Evolutionary conservation across 1,140 invertebrate species (phyloP).

Genomic region (Diorhabda carinulata): DNA sequence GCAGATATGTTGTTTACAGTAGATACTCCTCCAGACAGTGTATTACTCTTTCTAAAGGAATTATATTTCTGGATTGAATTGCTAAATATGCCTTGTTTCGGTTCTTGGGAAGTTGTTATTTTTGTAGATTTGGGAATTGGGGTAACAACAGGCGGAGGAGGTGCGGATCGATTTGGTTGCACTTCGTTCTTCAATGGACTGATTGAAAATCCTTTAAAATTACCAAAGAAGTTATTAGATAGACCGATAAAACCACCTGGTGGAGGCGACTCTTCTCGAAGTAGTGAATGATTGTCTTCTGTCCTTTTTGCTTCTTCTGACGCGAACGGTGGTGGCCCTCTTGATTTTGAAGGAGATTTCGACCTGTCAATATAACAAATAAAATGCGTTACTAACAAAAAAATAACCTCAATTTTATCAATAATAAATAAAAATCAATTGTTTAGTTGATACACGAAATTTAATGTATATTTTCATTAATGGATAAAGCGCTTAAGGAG

Average conservation of each 20-base stretch:
- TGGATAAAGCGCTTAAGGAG: too few relatives aligned
- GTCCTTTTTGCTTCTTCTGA: slow-evolving; percentile 52
- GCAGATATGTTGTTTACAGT: slow-evolving; percentile 49
- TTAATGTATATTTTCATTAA: too few relatives aligned
- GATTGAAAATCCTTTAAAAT: slow-evolving; percentile 80
- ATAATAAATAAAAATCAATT: too few relatives aligned
- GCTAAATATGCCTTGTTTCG: slow-evolving; percentile 37
- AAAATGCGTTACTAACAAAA: neutral
- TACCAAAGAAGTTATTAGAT: slow-evolving; percentile 68
- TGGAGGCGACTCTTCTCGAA: slow-evolving; percentile 35
- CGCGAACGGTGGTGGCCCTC: slow-evolving; percentile 55
- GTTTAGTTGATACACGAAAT: too few relatives aligned
- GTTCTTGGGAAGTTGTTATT: slow-evolving; percentile 36
- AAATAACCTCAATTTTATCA: neutral
- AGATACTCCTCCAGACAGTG: slow-evolving; percentile 39
- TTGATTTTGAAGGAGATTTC: slow-evolving; percentile 50
- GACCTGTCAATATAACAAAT: slow-evolving; percentile 34
- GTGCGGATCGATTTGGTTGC: slow-evolving; percentile 49
- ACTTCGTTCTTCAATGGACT: slow-evolving; percentile 58
- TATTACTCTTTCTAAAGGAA: slow-evolving; percentile 35
- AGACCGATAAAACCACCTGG: slow-evolving; percentile 43
- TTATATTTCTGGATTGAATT: slow-evolving; percentile 35
- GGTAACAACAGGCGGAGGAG: slow-evolving; percentile 46
- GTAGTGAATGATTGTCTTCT: slow-evolving; percentile 53
- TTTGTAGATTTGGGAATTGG: slow-evolving; percentile 47